These are phyloP conservation scores for Osmoderma eremita DNA, from an alignment of 2,888 invertebrate genomes.

Conservation along the genomic window DNA sequence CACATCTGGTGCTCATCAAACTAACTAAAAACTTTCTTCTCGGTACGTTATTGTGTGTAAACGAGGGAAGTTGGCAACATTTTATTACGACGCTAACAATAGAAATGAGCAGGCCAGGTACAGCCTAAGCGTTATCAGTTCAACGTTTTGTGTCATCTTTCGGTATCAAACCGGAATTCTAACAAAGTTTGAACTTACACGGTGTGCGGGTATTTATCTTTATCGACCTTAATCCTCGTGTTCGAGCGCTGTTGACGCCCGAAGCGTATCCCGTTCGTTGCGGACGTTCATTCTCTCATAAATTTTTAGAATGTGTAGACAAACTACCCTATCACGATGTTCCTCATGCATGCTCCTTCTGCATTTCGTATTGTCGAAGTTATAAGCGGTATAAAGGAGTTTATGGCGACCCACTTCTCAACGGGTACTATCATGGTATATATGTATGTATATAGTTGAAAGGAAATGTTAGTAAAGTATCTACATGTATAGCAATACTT, in stretches of 20 bases:
- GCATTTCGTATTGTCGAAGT: constrained; percentile 4
- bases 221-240: constrained; percentile 11
- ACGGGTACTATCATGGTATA: too few species aligned
- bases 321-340: neutral
- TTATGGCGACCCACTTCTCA: neutral
- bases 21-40: neutral
- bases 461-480: too few species aligned
- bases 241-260: constrained; percentile 9
- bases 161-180: constrained; percentile 20
- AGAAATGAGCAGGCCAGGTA: constrained; percentile 18
- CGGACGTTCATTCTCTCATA: constrained; percentile 1
- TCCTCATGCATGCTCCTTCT: neutral
- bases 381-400: neutral
- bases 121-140: constrained; percentile 23
- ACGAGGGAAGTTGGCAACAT: constrained; percentile 45
- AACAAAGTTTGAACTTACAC: constrained; percentile 8
- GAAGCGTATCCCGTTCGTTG: neutral
- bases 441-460: too few species aligned
- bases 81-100: constrained; percentile 40
- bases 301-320: constrained; percentile 7
- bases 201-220: constrained; percentile 16
- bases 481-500: neutral
- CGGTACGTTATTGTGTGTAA: constrained; percentile 44
- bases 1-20: constrained; percentile 7
- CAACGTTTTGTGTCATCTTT: constrained; percentile 27